phyloP scores from a whole-genome alignment of 2,797 vertebrate genomes.

The Australoheros facetus region DNA sequence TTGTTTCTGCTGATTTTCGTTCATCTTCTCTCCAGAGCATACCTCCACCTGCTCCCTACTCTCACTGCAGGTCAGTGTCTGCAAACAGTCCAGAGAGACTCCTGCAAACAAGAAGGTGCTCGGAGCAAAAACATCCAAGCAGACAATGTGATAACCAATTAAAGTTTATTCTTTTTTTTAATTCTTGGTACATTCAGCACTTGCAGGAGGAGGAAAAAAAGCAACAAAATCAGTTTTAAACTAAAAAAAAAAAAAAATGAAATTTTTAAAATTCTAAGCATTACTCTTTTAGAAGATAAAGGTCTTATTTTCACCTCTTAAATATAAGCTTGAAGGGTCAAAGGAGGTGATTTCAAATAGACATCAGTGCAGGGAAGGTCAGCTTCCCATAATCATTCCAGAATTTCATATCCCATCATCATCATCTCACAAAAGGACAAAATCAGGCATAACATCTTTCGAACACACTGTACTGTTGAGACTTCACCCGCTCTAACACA shows the following conservation, averaged over 20 bases:
- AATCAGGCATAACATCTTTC: constrained; percentile 6
- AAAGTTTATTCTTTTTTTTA: constrained; percentile 73
- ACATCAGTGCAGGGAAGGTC: constrained; percentile 37
- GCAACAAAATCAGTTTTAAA: constrained; percentile 60
- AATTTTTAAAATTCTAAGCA: constrained; percentile 77
- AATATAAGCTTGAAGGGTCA: constrained; percentile 53
- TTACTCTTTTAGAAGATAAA: constrained; percentile 68
- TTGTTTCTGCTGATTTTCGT: too few species aligned
- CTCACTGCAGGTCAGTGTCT: not conserved
- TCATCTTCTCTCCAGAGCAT: too few species aligned
- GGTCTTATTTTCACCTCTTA: constrained; percentile 31
- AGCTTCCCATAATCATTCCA: constrained; percentile 25
- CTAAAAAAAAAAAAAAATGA: constrained; percentile 76
- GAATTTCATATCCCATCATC: not conserved
- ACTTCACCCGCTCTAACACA: constrained; percentile 40
- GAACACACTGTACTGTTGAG: constrained; percentile 34
- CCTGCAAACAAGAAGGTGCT: too few species aligned
- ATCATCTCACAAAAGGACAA: constrained; percentile 10
- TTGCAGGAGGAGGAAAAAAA: constrained; percentile 65
- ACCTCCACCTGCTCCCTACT: too few species aligned
- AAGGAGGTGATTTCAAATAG: constrained; percentile 30
- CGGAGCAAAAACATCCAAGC: not conserved
- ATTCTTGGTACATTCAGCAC: constrained; percentile 84
- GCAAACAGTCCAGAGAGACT: not conserved
- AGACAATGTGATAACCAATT: constrained; percentile 60